phyloP scores from a whole-genome alignment of 2,888 invertebrate species.

The Icerya purchasi region DNA sequence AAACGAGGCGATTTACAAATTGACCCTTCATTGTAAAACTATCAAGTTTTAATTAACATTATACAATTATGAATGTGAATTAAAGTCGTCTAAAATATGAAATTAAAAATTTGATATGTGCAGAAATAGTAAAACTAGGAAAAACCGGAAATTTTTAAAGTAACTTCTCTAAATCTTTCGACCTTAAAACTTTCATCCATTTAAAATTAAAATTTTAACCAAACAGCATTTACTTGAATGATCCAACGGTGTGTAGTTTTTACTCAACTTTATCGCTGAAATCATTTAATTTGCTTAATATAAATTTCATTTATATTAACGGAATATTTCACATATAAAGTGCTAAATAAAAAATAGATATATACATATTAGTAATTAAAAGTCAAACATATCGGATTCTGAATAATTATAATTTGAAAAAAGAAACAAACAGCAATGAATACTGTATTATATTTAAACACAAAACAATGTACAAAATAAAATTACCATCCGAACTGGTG shows the following conservation, averaged over 20 bases:
- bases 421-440: background rate
- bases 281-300: background rate
- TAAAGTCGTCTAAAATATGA: background rate
- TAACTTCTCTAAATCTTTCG: background rate
- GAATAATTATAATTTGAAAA: background rate
- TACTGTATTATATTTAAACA: background rate
- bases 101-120: background rate
- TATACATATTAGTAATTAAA: background rate
- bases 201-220: background rate
- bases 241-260: background rate
- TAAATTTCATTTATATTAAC: no score
- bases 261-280: background rate
- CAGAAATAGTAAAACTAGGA: background rate
- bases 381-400: background rate
- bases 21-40: background rate
- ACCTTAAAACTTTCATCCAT: background rate
- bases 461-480: background rate
- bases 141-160: background rate
- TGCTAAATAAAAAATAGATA: background rate
- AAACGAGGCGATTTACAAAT: background rate
- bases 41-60: background rate
- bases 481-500: background rate
- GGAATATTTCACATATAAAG: no score
- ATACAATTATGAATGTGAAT: background rate
- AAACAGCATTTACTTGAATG: background rate